Percentiles rank a stretch among this genome's conserved stretches.
Evolutionary conservation across 2,888 invertebrate genomes (phyloP).

Genomic region (Steinernema hermaphroditum): DNA sequence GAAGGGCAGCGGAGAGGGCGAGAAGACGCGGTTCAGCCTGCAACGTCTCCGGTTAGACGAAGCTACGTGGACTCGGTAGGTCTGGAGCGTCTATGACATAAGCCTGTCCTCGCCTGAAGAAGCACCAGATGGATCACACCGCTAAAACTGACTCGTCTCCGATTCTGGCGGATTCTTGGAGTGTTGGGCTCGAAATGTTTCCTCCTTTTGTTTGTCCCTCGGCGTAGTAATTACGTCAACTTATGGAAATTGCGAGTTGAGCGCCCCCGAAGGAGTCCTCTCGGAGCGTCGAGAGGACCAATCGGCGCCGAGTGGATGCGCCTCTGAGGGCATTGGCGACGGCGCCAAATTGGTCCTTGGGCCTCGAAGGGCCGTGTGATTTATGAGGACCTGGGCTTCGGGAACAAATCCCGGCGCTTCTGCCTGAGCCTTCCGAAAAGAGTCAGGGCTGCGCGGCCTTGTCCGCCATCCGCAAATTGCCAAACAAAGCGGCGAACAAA

Average conservation of each 20-base stretch:
- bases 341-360: conserved; percentile 20
- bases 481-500: conserved; percentile 21
- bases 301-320: background rate
- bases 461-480: conserved; percentile 17
- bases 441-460: background rate
- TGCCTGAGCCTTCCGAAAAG: background rate
- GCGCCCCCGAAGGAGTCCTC: background rate
- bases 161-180: too few relatives aligned
- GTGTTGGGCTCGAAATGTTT: too few relatives aligned
- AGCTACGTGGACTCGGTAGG: too few relatives aligned
- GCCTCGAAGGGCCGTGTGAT: background rate
- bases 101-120: too few relatives aligned
- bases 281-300: background rate
- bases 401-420: too few relatives aligned
- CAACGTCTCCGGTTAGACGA: conserved; percentile 42
- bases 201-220: too few relatives aligned
- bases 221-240: too few relatives aligned
- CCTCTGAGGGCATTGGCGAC: background rate
- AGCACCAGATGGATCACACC: too few relatives aligned
- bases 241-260: background rate
- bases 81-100: too few relatives aligned
- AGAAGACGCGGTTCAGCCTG: conserved; percentile 71
- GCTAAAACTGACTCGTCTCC: too few relatives aligned
- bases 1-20: conserved; percentile 70
- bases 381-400: too few relatives aligned